These are phyloP conservation scores for Hesperia comma DNA, from an alignment of 2,888 invertebrate genomes.

Conservation along the genomic window DNA sequence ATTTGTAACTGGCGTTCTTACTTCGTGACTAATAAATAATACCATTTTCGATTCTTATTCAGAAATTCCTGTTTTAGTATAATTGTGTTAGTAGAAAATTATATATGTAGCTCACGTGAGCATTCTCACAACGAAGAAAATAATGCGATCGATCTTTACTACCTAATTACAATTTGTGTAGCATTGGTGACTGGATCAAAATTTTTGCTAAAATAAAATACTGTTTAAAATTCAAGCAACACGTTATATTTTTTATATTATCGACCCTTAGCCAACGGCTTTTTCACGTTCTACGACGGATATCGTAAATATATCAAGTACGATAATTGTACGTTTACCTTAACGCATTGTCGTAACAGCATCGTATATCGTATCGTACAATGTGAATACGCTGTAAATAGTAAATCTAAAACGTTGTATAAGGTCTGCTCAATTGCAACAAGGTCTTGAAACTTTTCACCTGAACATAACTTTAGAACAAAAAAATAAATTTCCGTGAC, in stretches of 20 bases:
- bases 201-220: not conserved
- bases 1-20: slow-evolving; percentile 19
- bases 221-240: slow-evolving; percentile 1
- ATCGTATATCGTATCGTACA: not conserved
- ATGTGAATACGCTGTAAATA: slow-evolving; percentile 1
- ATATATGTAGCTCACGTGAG: not conserved
- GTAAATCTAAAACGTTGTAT: not conserved
- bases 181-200: not conserved
- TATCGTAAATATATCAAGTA: not conserved
- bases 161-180: slow-evolving; percentile 11
- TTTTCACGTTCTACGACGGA: not conserved
- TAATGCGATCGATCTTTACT: not conserved
- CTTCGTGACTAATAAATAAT: slow-evolving; percentile 4
- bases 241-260: not conserved
- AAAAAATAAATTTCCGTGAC: slow-evolving; percentile 3
- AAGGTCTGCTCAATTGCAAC: not conserved
- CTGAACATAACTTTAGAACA: not conserved
- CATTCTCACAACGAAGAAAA: slow-evolving; percentile 24
- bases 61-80: not conserved
- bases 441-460: slow-evolving; percentile 6
- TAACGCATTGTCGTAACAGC: not conserved
- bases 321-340: not conserved
- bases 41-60: slow-evolving; percentile 6
- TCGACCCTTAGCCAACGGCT: not conserved
- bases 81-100: slow-evolving; percentile 1